phyloP scores from a whole-genome alignment of 2,797 vertebrate species.

The Enteromius mattozi region DNA sequence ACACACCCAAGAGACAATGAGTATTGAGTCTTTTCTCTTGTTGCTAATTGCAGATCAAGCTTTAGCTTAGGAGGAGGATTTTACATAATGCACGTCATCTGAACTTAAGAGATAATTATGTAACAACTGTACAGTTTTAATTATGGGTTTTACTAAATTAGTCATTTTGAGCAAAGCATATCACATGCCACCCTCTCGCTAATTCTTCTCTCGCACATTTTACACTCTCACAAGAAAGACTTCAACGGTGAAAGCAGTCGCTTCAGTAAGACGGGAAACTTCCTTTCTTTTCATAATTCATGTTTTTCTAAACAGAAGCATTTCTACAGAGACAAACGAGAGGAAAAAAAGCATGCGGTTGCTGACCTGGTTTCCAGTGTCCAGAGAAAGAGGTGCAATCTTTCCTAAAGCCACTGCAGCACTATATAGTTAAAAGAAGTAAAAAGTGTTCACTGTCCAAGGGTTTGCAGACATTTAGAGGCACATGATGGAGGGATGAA shows the following conservation, averaged over 20 bases:
- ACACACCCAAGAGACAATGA: not conserved
- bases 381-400: conserved; percentile 33
- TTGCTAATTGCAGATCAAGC: not conserved
- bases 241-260: not conserved
- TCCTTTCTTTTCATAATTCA: not conserved
- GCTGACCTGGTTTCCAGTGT: conserved; percentile 71
- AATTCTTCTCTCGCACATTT: too few relatives aligned
- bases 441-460: conserved; percentile 28
- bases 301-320: not conserved
- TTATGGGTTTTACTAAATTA: not conserved
- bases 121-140: not conserved
- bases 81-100: not conserved
- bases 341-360: conserved; percentile 9
- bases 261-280: not conserved
- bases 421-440: conserved; percentile 31
- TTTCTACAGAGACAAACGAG: conserved; percentile 1
- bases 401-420: conserved; percentile 22
- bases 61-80: not conserved
- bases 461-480: conserved; percentile 55
- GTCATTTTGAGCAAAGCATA: not conserved
- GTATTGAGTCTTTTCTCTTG: not conserved
- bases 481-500: conserved; percentile 56
- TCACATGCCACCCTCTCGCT: not conserved
- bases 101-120: not conserved
- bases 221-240: not conserved